Conservation (phyloP, 2,888 invertebrate species). For the Steromphala cineraria region DNA sequence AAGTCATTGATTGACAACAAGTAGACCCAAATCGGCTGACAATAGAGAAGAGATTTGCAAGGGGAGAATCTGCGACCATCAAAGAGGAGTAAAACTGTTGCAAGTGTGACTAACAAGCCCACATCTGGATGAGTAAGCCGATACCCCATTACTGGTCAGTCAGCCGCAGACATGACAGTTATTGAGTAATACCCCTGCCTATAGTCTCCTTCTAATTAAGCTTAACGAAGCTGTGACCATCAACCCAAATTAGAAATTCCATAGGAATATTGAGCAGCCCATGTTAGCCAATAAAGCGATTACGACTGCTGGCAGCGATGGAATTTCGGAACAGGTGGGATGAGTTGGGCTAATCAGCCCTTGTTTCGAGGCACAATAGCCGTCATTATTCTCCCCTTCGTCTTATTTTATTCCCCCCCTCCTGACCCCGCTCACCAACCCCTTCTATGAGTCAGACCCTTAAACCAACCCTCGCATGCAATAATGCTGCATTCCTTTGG, state of each 20-base stretch:
- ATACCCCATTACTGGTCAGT: neutral
- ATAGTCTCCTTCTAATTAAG: neutral
- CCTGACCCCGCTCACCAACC: neutral
- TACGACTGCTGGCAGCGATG: neutral
- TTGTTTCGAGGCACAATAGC: neutral
- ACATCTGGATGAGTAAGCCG: neutral
- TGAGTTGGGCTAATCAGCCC: neutral
- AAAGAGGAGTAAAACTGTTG: neutral
- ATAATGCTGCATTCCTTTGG: too few species aligned
- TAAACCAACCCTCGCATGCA: too few species aligned
- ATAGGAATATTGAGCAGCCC: neutral
- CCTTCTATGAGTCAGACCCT: too few species aligned
- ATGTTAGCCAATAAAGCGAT: constrained; percentile 1
- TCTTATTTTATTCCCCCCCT: neutral
- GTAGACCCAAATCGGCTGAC: neutral
- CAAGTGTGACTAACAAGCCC: neutral
- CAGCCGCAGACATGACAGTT: neutral
- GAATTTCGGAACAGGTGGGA: neutral
- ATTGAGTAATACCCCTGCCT: neutral
- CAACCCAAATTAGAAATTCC: neutral
- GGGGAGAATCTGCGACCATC: neutral
- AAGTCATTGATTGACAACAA: neutral
- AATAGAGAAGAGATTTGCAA: neutral
- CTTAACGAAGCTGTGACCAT: neutral
- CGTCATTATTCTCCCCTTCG: too few species aligned